A percentile compares a stretch with the other conserved stretches of the same genome.
Evolutionary conservation across 1,140 invertebrate genomes (phyloP).

Genomic region (Colletes gigas): DNA sequence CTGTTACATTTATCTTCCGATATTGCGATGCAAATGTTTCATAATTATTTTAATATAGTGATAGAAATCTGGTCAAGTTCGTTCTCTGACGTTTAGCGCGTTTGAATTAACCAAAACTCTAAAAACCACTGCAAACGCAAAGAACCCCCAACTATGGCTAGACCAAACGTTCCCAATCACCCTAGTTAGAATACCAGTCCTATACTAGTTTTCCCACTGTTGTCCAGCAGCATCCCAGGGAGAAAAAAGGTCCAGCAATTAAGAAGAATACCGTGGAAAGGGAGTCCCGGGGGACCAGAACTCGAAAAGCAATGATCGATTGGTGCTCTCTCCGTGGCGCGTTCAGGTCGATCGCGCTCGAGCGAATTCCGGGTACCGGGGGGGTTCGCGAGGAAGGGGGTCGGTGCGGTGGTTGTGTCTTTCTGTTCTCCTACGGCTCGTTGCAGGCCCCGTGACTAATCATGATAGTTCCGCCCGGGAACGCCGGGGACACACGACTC

Average conservation of each 20-base stretch:
- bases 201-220: not conserved
- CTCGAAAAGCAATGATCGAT: conserved; percentile 44
- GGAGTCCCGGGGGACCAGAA: too few relatives aligned
- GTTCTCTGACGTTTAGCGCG: too few relatives aligned
- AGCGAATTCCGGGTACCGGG: conserved; percentile 39
- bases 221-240: not conserved
- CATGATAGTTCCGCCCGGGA: conserved; percentile 81
- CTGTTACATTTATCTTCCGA: too few relatives aligned
- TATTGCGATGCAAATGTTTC: too few relatives aligned
- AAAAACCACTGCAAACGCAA: too few relatives aligned
- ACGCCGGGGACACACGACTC: conserved; percentile 80
- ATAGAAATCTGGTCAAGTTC: too few relatives aligned
- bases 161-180: too few relatives aligned
- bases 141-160: too few relatives aligned
- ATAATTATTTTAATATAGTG: too few relatives aligned
- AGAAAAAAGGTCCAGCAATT: not conserved
- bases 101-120: too few relatives aligned
- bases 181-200: too few relatives aligned
- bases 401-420: conserved; percentile 46
- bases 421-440: conserved; percentile 65
- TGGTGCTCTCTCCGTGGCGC: conserved; percentile 20
- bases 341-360: conserved; percentile 61
- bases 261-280: not conserved
- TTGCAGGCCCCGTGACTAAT: conserved; percentile 79
- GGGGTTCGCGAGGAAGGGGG: not conserved